Conservation (phyloP, 2,797 vertebrate genomes). For the Coregonus ussuriensis region DNA sequence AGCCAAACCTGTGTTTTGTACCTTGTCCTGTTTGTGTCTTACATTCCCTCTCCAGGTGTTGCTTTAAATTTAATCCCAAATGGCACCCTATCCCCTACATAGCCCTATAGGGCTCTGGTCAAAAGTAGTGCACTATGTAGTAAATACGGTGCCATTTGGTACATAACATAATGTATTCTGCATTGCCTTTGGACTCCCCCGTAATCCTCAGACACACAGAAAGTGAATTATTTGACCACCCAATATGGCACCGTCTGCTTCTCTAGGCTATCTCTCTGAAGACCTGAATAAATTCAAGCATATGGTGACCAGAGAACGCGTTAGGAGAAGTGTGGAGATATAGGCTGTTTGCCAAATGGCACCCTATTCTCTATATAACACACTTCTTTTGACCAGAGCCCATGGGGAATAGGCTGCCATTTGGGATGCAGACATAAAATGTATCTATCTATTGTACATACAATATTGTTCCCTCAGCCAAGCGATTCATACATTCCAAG, state of each 20-base stretch:
- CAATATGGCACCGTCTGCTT: conserved; percentile 30
- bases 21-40: background rate
- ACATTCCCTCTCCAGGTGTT: background rate
- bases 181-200: conserved; percentile 9
- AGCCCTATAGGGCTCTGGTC: background rate
- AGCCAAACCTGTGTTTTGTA: background rate
- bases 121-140: background rate
- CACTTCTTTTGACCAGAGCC: background rate
- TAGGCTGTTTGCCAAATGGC: background rate
- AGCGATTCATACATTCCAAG: conserved; percentile 56
- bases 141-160: background rate
- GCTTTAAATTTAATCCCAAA: background rate
- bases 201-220: conserved; percentile 30
- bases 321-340: conserved; percentile 50
- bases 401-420: background rate
- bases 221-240: conserved; percentile 62
- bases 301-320: conserved; percentile 44
- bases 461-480: conserved; percentile 31
- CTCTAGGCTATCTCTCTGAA: conserved; percentile 54
- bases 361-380: background rate
- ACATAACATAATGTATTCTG: conserved; percentile 40
- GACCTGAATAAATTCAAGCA: conserved; percentile 52
- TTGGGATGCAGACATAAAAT: background rate
- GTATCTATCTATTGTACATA: background rate
- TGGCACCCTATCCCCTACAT: background rate